Base-by-base conservation (phyloP, 2,113 vertebrate species). In the Lepisosteus oculatus region DNA sequence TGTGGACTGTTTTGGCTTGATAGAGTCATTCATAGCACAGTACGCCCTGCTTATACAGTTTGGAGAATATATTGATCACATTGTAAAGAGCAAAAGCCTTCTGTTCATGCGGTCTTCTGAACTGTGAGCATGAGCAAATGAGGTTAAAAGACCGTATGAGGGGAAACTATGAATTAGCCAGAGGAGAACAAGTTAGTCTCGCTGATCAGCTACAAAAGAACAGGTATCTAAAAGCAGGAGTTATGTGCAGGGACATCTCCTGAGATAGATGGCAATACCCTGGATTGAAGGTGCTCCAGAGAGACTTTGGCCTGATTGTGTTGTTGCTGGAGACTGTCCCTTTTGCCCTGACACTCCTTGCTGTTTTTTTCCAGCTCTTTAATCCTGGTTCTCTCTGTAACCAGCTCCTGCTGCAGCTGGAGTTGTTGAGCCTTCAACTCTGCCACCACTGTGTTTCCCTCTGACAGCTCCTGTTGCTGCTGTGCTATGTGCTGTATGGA, bases 1-100 rank as follows among this genome's bases (percentile, higher is more conserved):
- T 54, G 44, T 56, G 17, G 76, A 61, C 51, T 61, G 47, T n/a
- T 62, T 69, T n/a, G n/a, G 69, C 29, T 29, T 29, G 29, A 29
- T 29, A 29, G 29, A 29, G 0, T 29, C 29, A 29, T 29, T 29
- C 29, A 29, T 29, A 29, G 29, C 29, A 29, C 29, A 29, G 29
- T 29, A 29, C 1, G 29, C 29, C 29, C 29, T 29, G 29, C 29
- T 29, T 29, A 29, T 29, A 29, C 29, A 29, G 29, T 29, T 29
- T 29, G 29, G 29, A 29, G 29, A 29, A 29, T 29, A 29, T 29
- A 29, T 29, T 29, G 29, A 29, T 29, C 29, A 29, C 29, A 29
- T 29, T 29, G 17, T 29, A 29, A 29, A 29, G 29, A 29, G 29
- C 29, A 29, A 29, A 29, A 29, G 29, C 29, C 29, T 29, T 29